A percentile compares a stretch with the other conserved stretches of the same genome.
Evolutionary conservation across 2,888 invertebrate species (phyloP).

Genomic region (Pammene fasciana): DNA sequence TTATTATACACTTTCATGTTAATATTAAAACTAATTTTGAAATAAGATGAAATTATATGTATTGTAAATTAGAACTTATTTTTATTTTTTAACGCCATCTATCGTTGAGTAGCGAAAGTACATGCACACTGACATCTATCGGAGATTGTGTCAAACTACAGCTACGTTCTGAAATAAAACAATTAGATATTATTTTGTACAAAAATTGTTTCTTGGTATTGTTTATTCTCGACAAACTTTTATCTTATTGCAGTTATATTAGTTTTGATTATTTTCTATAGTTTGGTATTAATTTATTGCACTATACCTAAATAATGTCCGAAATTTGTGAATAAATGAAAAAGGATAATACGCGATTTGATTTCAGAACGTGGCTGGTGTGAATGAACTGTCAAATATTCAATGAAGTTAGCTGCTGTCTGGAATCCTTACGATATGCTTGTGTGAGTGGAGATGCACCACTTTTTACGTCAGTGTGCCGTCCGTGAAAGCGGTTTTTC

Average conservation of each 20-base stretch:
- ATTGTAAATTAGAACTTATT: too few species aligned
- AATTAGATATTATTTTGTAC: not conserved
- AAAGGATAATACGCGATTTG: constrained; percentile 10
- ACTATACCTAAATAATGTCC: not conserved
- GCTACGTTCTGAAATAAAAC: constrained; percentile 12
- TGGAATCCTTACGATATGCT: constrained; percentile 51
- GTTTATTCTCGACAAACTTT: not conserved
- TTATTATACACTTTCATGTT: too few species aligned
- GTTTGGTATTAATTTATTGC: not conserved
- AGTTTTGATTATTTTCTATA: not conserved
- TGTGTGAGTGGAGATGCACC: constrained; percentile 55
- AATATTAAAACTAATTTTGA: too few species aligned
- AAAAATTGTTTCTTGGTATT: not conserved
- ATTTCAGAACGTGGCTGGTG: constrained; percentile 58
- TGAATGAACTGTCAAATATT: constrained; percentile 78
- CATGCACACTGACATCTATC: constrained; percentile 15
- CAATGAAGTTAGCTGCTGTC: constrained; percentile 75
- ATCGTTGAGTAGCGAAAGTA: constrained; percentile 45
- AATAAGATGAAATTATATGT: too few species aligned
- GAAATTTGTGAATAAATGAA: not conserved
- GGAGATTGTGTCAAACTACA: not conserved
- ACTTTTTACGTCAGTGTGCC: constrained; percentile 58
- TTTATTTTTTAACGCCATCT: constrained; percentile 48
- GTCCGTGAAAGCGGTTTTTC: constrained; percentile 61
- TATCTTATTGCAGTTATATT: not conserved